phyloP scores from a whole-genome alignment of 1,140 invertebrate species.

The Araneus ventricosus region DNA sequence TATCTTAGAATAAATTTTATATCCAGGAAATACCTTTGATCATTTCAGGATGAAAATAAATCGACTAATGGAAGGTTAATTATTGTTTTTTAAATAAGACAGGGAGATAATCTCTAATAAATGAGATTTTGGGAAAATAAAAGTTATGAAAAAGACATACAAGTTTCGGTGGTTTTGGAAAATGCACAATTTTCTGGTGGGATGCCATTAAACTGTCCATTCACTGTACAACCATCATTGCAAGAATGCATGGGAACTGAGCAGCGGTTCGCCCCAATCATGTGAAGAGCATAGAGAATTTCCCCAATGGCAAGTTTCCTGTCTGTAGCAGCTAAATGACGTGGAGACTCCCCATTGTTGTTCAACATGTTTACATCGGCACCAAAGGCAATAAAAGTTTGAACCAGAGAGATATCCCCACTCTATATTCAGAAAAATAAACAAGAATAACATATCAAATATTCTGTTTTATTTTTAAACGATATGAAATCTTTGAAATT shows the following conservation, averaged over 20 bases:
- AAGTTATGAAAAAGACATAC: not conserved
- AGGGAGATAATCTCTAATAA: not conserved
- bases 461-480: not conserved
- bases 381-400: slow-evolving; percentile 92
- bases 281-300: slow-evolving; percentile 90
- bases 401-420: slow-evolving; percentile 78
- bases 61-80: no score
- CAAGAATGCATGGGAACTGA: slow-evolving; percentile 82
- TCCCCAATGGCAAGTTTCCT: slow-evolving; percentile 79
- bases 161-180: slow-evolving; percentile 63
- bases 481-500: no score
- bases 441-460: not conserved
- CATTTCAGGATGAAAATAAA: no score
- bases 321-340: slow-evolving; percentile 86
- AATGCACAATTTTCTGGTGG: slow-evolving; percentile 77
- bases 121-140: not conserved
- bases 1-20: no score
- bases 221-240: slow-evolving; percentile 80
- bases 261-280: slow-evolving; percentile 91
- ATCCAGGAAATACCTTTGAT: no score
- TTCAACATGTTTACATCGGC: slow-evolving; percentile 90
- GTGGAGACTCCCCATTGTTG: slow-evolving; percentile 85
- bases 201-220: slow-evolving; percentile 81
- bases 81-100: no score
- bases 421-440: slow-evolving; percentile 50